Evolutionary conservation across 2,888 invertebrate genomes (phyloP), one percentile per base, ranked within the genome.

Genomic region (Ectobius pallidus): DNA sequence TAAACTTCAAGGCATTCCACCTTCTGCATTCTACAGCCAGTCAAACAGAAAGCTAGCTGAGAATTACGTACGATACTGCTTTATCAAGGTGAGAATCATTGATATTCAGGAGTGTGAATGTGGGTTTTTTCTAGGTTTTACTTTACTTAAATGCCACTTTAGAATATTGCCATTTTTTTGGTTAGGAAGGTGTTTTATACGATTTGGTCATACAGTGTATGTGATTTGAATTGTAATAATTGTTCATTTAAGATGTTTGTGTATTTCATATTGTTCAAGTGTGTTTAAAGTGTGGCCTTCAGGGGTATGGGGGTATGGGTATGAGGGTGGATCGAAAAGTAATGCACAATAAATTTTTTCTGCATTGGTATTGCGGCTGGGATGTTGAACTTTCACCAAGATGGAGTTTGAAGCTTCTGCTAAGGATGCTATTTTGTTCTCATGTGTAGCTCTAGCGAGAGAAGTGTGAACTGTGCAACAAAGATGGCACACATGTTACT

Each of bases 1-100:
- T 78, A 96, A 97, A 55, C 85, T 99, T 20, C 93, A 97, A 78
- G 92, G 95, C 11, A 99, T 99, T 77, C 99, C 99, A 1, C 94
- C 96, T 0, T 92, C 93, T 58, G 97, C 96, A 0, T 99, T 99
- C 85, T 99, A 98, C 83, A 90, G 91, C 20, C 86, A 87, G 4
- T 85, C 84, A 9, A 90, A 98, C 84, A 96, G 96, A 81, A 82
- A 85, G 72, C 83, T 97, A 6, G 96, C 90, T 0, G 94, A 96
- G 82, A 88, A 95, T 82, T 94, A 89, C 80, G 93, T 97, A 0
- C 87, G 98, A 67, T 97, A 96, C 83, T 98, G 97, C 81, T 98
- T 96, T 81, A 95, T 96, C 76, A 98, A 98, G 90, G 94, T 91
- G 82, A 79, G 77, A 74, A 32, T 11, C 18, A 34, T 4, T 18